Evolutionary conservation across 53 echinoderm and acorn worm genomes (phyloP).

Genomic region (Stichopus horrens): DNA sequence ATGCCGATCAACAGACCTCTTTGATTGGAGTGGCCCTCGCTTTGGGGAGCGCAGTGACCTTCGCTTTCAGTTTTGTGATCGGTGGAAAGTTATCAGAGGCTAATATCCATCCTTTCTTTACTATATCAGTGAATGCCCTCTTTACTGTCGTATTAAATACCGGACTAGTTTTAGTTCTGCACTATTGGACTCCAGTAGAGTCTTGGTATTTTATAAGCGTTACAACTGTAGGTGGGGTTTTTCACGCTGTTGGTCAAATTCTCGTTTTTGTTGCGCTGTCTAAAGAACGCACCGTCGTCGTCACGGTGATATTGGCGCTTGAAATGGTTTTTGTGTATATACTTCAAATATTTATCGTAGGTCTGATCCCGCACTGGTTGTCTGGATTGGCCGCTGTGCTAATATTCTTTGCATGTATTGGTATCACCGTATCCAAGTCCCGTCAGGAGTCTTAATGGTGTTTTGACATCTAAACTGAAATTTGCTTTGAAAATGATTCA

Average conservation of each 20-base stretch:
- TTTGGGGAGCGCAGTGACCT: not conserved
- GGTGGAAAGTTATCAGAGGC: constrained; percentile 10
- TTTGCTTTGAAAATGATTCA: not conserved
- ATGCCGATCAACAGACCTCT: not conserved
- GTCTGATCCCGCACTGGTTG: constrained; percentile 20
- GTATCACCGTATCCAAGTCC: not conserved
- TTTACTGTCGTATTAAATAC: not conserved
- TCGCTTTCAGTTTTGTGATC: not conserved
- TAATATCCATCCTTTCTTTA: not conserved
- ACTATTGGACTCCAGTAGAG: not conserved
- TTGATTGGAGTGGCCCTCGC: constrained; percentile 4
- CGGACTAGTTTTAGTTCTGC: not conserved
- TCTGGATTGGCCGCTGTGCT: constrained; percentile 21
- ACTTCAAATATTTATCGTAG: constrained; percentile 17
- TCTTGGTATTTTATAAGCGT: not conserved
- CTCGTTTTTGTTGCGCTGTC: constrained; percentile 15
- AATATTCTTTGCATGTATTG: constrained; percentile 4
- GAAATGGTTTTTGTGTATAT: not conserved
- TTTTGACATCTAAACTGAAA: not conserved
- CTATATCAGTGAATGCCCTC: not conserved
- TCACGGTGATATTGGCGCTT: constrained; percentile 31
- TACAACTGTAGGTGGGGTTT: constrained; percentile 7
- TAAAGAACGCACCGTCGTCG: constrained; percentile 10
- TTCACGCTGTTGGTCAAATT: constrained; percentile 24
- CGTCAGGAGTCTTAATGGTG: no score